Evolutionary conservation across 2,797 vertebrate species (phyloP), one percentile per base, ranked within the genome.

Genomic region (Leuciscus waleckii): DNA sequence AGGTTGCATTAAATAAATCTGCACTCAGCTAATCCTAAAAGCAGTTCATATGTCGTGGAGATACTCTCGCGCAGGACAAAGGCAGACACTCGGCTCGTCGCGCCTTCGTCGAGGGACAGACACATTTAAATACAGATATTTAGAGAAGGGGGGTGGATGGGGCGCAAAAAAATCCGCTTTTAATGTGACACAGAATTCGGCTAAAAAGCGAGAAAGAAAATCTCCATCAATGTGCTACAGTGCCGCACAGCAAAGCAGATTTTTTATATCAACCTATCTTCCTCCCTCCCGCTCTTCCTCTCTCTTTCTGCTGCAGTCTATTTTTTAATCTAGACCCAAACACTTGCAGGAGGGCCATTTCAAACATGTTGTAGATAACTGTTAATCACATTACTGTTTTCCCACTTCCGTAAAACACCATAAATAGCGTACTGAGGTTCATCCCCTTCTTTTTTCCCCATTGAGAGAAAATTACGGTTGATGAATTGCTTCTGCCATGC

Each of bases 1-100:
- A 96, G 94, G 95, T 94, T 95, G 95, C 96, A 96, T 95, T 96
- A 96, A 96, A 95, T 96, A 96, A 96, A 96, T 96, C 95, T 95
- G 92, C 88, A 92, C 94, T 94, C 90, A 73, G 92, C 93, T 96
- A 96, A 96, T 96, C 95, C 95, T 93, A 92, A 94, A 92, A 95
- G 95, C 94, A 95, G 95, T 95, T 95, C 93, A 93, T 92, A 91
- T 93, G 93, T 93, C 91, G 94, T 74, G 77, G 51, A 87, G 86
- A 90, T 86, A 89, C 93, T 93, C 92, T 94, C 91, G 88, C 35
- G 86, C 91, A 93, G 95, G 94, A 96, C 95, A 96, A 95, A 95
- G 93, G 94, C 91, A 82, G 67, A 79, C 54, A 92, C 93, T 93
- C 92, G 90, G 88, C 92, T 94, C 91, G 91, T 93, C 92, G 91